These are phyloP conservation scores for Nibea albiflora DNA, from an alignment of 2,113 vertebrate species.

Conservation along the genomic window DNA sequence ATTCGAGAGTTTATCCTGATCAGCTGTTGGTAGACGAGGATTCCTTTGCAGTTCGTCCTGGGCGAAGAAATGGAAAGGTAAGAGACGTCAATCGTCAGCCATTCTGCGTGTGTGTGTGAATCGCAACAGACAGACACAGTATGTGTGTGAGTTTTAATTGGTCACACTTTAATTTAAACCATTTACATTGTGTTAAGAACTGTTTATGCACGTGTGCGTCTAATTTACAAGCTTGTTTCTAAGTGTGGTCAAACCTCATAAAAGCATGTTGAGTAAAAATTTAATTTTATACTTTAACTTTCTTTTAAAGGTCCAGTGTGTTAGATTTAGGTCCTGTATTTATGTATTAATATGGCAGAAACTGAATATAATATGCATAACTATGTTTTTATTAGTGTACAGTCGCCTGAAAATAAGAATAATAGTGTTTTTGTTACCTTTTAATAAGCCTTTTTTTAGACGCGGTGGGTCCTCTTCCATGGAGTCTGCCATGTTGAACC, in stretches of 20 bases:
- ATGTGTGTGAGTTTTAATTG: neutral
- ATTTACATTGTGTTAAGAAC: neutral
- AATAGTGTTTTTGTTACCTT: too few species aligned
- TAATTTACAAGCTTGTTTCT: too few species aligned
- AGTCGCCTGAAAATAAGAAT: too few species aligned
- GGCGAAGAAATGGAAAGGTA: constrained; percentile 12
- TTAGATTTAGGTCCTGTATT: too few species aligned
- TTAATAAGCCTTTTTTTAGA: too few species aligned
- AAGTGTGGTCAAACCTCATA: neutral
- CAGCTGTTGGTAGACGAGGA: constrained; percentile 44
- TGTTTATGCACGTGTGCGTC: too few species aligned
- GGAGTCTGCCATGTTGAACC: too few species aligned
- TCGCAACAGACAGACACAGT: too few species aligned
- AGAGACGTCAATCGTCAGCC: neutral
- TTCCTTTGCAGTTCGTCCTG: constrained; percentile 29
- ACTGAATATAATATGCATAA: too few species aligned
- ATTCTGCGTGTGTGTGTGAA: neutral
- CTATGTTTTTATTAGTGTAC: too few species aligned
- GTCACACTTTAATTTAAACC: neutral
- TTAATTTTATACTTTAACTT: neutral
- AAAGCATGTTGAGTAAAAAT: neutral
- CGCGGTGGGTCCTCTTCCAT: too few species aligned
- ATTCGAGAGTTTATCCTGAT: constrained; percentile 60
- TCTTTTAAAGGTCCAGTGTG: neutral
- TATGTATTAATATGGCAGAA: too few species aligned